Evolutionary conservation across 2,113 vertebrate species (phyloP), one percentile per base, ranked within the genome.

Genomic region (Gymnogyps californianus): DNA sequence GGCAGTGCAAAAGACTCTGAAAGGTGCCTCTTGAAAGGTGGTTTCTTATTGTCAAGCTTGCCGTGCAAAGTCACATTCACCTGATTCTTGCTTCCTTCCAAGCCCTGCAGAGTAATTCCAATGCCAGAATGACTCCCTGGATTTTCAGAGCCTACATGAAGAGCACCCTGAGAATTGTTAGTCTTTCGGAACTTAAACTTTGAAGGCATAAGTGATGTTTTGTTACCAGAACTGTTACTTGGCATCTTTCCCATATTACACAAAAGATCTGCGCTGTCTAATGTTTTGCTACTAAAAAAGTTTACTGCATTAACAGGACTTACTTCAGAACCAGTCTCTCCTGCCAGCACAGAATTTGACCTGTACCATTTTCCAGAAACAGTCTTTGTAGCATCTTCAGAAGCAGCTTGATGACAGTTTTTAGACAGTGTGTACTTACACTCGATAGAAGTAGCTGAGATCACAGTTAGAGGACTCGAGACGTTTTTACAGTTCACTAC

Each of bases 1-100:
- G 93, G 76, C 20, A 97, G 93, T 47, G 95, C 97, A 57, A 94
- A 96, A 22, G 98, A 98, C 85, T 99, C 98, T 25, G 98, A 98
- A 62, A 97, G 90, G 58, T 98, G 98, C 49, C 99, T 99, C 96
- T 99, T 98, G 96, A 98, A 98, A 77, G 98, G 93, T 21, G 96
- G 59, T 17, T 98, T 98, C 57, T 94, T 95, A 90, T 62, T 92
- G 42, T 93, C 91, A 20, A 91, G 16, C 13, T 93, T 92, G 83
- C 77, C 81, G 84, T 91, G 87, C 40, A 89, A 96, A 80, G 96
- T 65, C 19, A 62, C 83, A 11, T 88, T 89, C 83, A 82, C 55
- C 54, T 95, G 92, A 81, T 79, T 94, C 79, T 89, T 97, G 70
- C 58, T 94, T 92, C 86, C 96, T 89, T 96, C 96, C 79, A 95